Base-by-base conservation (phyloP, 2,797 vertebrate species). In the Channallabes apus region DNA sequence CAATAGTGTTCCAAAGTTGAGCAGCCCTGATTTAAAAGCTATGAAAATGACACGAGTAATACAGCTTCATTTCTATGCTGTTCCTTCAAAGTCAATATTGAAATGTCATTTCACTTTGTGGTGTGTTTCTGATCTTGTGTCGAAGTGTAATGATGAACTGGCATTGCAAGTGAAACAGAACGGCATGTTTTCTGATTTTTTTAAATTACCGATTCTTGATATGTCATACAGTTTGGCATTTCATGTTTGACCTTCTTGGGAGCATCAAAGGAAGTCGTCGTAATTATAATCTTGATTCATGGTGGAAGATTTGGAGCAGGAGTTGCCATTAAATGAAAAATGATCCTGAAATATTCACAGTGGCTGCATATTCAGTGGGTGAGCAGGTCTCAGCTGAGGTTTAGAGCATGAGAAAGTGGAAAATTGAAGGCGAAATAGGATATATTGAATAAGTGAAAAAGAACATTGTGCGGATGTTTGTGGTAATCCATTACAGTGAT, bases 191-290 rank as follows among this genome's bases (percentile, higher is more conserved):
- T 80, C 35, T 22, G 35, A 62, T 84, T 27, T 73, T 84, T 76
- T 84, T 86, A 58, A 38, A 75, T 87, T 78, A 84, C 17, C 78
- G 64, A 90, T 86, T 78, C 24, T 51, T 75, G 77, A 86, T 83
- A 83, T 79, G 54, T 88, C 87, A 82, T 83, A 82, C 85, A 71
- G 80, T 90, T 90, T 89, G 83, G 75, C 83, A 51, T 79, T 83
- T 86, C 75, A 78, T 72, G 81, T 84, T 86, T 87, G 85, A 84
- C 81, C 72, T 87, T 84, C 87, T 86, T 54, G 35, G 85, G 80
- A 46, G 61, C 87, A 87, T 90, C 80, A 89, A 90, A 89, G 86
- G 54, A 82, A 84, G 72, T 76, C 80, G 12, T 41, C 2, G 64
- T 87, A 85, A 88, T 86, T 82, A 84, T 86, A 72, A 84, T 71